Evolutionary conservation across 2,888 invertebrate genomes (phyloP), one percentile per base, ranked within the genome.

Genomic region (Euzophera pinguis): DNA sequence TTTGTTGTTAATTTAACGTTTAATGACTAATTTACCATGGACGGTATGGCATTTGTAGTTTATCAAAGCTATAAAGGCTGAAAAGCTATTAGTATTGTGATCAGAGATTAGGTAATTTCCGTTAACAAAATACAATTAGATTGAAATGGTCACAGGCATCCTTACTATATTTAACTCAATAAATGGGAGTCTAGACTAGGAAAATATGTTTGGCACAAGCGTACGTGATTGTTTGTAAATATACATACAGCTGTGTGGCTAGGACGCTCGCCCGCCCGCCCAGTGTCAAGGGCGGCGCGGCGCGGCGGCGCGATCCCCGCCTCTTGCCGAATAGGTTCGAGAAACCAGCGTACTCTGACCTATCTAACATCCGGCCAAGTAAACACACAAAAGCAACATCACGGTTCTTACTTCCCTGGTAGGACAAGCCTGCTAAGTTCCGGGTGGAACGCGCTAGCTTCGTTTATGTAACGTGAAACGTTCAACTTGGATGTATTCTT

Each of bases 261-360:
- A 22, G 3, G 32, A 14, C 14, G 71, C 34, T 16, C 9, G 67
- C 65, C 52, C 48, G 38, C 38, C 66, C 68, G 58, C 60, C 65
- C 75, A 79, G 75, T 81, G 84, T 81, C 86, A 87, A 86, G 85
- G 84, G 69, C 83, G 74, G 65, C 72, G 66, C 71, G 72, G 22
- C 22, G 22, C 22, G 84, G 69, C 83, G 74, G 65, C 72, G 66
- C 71, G 72, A 65, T 64, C 71, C 61, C 67, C 61, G 61, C 59
- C 63, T 57, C 62, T 64, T 61, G 56, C 60, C 64, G 60, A 61
- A 53, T 62, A 58, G 57, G 54, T 53, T 53, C 51, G 43, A 48
- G 47, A 42, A 52, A 55, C 75, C 73, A 72, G 58, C 62, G 54
- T 69, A 69, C 61, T 59, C 56, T 63, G 76, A 72, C 51, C 73